Conservation (phyloP, 2,113 vertebrate genomes). For the Ceyx margarethae region DNA sequence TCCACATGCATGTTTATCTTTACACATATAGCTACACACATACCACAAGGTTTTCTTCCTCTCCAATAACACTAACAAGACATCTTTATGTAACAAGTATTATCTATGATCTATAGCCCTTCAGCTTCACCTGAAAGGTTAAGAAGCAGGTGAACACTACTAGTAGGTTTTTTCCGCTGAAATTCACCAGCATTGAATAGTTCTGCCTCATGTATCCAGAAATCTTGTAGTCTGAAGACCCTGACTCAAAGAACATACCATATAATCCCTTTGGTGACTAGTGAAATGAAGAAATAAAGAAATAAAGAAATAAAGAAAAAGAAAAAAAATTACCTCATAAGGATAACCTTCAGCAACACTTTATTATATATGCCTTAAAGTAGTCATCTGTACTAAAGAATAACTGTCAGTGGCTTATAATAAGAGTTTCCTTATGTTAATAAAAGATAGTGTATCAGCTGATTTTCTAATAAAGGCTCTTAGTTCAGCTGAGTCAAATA, state of each 20-base stretch:
- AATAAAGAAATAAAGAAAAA: not conserved
- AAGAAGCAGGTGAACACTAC: not conserved
- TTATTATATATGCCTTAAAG: not conserved
- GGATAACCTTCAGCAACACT: not conserved
- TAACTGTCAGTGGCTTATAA: not conserved
- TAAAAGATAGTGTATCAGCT: not conserved
- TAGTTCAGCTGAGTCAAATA: not conserved
- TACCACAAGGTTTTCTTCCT: fast-evolving
- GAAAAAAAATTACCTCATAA: not conserved
- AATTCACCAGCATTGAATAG: not conserved
- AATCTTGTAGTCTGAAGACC: not conserved
- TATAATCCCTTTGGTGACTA: not conserved
- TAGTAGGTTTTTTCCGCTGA: not conserved
- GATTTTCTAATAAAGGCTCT: not conserved
- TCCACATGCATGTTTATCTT: not conserved
- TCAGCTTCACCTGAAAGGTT: not conserved
- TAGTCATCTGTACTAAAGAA: not conserved
- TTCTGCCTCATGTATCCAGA: not conserved
- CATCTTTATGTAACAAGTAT: not conserved
- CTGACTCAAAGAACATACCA: not conserved
- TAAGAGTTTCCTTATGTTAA: not conserved
- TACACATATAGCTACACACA: fast-evolving
- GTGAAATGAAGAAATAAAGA: not conserved
- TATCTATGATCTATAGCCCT: not conserved
- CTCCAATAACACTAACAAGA: not conserved